These are phyloP conservation scores for Sylvietta virens DNA, from an alignment of 2,113 vertebrate species.

Conservation along the genomic window DNA sequence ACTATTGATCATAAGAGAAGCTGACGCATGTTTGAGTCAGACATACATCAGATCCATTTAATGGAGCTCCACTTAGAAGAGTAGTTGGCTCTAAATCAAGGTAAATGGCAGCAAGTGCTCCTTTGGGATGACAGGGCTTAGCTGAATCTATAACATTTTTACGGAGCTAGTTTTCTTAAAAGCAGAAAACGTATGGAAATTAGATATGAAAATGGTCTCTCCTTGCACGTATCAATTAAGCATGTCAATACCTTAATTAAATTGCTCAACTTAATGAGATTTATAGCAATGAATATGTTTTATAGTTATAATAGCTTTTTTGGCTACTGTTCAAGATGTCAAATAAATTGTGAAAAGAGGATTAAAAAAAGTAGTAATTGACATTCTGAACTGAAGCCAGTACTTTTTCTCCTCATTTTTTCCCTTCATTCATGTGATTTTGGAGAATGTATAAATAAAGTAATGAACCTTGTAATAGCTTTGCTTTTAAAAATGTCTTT, in stretches of 20 bases:
- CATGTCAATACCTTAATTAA: conserved; percentile 99
- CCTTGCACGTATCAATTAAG: conserved; percentile 96
- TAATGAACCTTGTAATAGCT: conserved; percentile 71
- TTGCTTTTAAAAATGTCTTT: conserved; percentile 62
- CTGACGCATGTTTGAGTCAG: conserved; percentile 83
- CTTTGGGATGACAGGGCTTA: conserved; percentile 78
- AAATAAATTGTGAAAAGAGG: conserved; percentile 89
- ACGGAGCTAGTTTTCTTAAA: conserved; percentile 70
- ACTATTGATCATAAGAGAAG: conserved; percentile 91
- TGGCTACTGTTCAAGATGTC: conserved; percentile 92
- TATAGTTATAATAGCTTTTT: conserved; percentile 99
- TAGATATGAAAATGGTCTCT: conserved; percentile 87
- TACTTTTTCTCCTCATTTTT: conserved; percentile 56
- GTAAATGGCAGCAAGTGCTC: conserved; percentile 89
- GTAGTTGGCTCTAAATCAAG: conserved; percentile 85
- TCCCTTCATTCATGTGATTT: conserved; percentile 73
- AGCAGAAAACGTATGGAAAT: conserved; percentile 86
- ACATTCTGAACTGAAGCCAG: conserved; percentile 75
- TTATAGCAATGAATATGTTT: conserved; percentile 96
- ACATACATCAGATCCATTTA: conserved; percentile 81
- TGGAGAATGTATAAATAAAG: conserved; percentile 70
- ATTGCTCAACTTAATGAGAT: conserved; percentile 97
- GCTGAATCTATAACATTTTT: conserved; percentile 81
- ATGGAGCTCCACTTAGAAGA: conserved; percentile 73
- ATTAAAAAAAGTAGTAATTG: conserved; percentile 76